Evolutionary conservation across 37 sponge, comb jelly and placozoan genomes (phyloP).

Genomic region (Spongilla lacustris): DNA sequence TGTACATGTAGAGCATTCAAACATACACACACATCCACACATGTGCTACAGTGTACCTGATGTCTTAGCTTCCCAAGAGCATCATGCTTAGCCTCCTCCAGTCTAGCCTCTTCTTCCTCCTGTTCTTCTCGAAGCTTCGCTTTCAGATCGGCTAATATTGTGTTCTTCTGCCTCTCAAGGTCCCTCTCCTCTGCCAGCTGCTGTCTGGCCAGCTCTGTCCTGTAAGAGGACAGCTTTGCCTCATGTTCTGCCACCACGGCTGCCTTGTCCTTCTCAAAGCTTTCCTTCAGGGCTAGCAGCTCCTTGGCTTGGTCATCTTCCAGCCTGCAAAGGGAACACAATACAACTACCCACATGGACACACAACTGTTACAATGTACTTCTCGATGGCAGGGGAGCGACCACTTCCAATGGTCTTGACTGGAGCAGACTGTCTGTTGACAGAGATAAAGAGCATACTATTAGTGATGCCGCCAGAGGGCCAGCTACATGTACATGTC

Average conservation of each 20-base stretch:
- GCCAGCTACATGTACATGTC: too few species aligned
- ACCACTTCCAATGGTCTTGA: too few species aligned
- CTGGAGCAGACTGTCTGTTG: too few species aligned
- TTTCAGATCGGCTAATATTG: conserved; percentile 7
- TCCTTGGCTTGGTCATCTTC: conserved; percentile 61
- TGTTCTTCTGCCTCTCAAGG: neutral
- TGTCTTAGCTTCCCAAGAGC: conserved; percentile 45
- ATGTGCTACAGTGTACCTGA: conserved; percentile 30
- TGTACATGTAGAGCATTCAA: neutral
- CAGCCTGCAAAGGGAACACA: too few species aligned
- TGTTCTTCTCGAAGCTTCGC: conserved; percentile 51
- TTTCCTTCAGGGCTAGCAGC: conserved; percentile 86
- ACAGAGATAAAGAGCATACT: too few species aligned
- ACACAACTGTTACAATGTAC: too few species aligned
- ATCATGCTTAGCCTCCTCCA: conserved; percentile 60
- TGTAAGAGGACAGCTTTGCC: neutral
- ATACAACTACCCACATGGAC: too few species aligned
- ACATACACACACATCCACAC: too few species aligned
- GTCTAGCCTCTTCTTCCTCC: conserved; percentile 73
- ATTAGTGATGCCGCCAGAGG: too few species aligned
- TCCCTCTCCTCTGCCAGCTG: conserved; percentile 15
- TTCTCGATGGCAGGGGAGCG: too few species aligned
- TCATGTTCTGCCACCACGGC: too few species aligned
- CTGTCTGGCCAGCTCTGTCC: conserved; percentile 9
- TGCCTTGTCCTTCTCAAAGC: conserved; percentile 61